Percentiles rank a stretch among this genome's conserved stretches.
These are phyloP conservation scores for Brevimyrus niger DNA, from an alignment of 2,113 vertebrate species.

Conservation along the genomic window DNA sequence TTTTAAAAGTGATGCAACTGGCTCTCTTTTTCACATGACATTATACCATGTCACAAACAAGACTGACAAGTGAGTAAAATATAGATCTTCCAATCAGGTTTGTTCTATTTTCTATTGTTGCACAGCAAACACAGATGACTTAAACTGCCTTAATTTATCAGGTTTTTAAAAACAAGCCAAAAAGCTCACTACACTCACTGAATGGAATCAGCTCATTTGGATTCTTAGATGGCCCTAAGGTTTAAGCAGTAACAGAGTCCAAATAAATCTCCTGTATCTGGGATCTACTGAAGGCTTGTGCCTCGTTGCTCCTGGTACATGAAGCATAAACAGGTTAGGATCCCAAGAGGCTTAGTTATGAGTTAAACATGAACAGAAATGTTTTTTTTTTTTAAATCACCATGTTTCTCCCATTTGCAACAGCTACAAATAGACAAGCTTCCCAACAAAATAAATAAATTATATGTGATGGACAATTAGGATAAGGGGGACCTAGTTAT, in stretches of 20 bases:
- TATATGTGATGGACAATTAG: background rate
- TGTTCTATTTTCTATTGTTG: no score
- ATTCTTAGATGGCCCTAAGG: slow-evolving; percentile 43
- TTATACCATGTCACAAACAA: background rate
- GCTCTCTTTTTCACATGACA: background rate
- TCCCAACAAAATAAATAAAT: background rate
- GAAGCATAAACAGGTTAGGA: background rate
- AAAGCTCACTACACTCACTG: slow-evolving; percentile 29
- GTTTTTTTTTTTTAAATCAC: no score
- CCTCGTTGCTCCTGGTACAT: background rate
- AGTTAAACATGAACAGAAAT: background rate
- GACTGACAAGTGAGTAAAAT: background rate
- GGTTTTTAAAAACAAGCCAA: slow-evolving; percentile 20
- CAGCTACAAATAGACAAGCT: background rate
- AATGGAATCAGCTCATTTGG: slow-evolving; percentile 48
- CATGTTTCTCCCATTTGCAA: background rate
- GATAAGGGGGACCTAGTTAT: background rate
- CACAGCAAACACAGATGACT: slow-evolving; percentile 9
- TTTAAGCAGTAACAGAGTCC: slow-evolving; percentile 51
- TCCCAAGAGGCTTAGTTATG: background rate
- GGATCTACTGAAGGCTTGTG: background rate
- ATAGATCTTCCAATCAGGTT: background rate
- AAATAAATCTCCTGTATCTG: slow-evolving; percentile 41
- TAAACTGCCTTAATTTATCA: slow-evolving; percentile 26
- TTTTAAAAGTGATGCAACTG: background rate